Evolutionary conservation across 2,888 invertebrate genomes (phyloP).

Genomic region (Dioctria linearis): DNA sequence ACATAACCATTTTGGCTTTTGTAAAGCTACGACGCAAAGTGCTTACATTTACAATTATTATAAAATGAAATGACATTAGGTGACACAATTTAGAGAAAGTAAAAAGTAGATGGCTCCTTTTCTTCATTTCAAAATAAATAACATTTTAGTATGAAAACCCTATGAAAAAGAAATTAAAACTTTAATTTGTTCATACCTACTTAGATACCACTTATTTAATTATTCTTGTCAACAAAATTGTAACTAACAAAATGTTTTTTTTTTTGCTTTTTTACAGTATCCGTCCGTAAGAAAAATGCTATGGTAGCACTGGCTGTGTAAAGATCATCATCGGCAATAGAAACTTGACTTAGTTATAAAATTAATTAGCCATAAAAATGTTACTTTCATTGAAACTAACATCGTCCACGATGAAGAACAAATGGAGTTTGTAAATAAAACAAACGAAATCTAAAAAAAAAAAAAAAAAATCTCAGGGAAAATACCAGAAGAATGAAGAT

Average conservation of each 20-base stretch:
- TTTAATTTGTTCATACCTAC: neutral
- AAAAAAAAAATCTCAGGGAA: constrained; percentile 21
- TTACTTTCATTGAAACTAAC: neutral
- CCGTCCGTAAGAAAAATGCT: constrained; percentile 39
- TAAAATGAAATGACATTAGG: too few species aligned
- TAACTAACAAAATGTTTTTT: neutral
- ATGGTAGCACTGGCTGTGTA: constrained; percentile 46
- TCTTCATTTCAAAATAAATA: too few species aligned
- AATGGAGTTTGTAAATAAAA: constrained; percentile 12
- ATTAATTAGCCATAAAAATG: constrained; percentile 8
- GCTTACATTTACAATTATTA: too few species aligned
- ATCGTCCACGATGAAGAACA: neutral
- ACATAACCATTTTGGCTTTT: too few species aligned
- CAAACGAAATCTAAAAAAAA: constrained; percentile 11
- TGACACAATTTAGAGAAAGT: too few species aligned
- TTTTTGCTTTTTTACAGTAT: constrained; percentile 22
- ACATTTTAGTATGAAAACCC: too few species aligned
- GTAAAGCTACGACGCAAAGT: too few species aligned
- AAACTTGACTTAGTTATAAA: constrained; percentile 9
- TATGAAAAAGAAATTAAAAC: too few species aligned
- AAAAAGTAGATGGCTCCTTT: too few species aligned
- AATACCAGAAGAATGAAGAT: constrained; percentile 32
- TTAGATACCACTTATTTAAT: too few species aligned
- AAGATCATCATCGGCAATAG: constrained; percentile 34
- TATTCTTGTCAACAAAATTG: neutral